These are phyloP conservation scores for Machimus atricapillus DNA, from an alignment of 2,888 invertebrate species.

Conservation along the genomic window DNA sequence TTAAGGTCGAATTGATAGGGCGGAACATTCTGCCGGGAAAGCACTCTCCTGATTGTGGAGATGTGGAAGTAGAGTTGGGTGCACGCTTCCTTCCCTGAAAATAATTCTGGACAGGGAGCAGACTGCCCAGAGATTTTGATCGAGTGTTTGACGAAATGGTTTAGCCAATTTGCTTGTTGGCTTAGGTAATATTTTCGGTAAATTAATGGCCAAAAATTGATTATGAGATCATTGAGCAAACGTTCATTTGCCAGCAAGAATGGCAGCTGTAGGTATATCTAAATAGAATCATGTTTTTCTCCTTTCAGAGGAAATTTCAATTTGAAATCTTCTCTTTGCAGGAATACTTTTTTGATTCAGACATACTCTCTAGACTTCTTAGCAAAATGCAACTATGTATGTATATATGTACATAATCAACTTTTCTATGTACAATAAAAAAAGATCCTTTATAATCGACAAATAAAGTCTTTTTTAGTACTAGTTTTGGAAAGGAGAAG, in stretches of 20 bases:
- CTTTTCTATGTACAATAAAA: too few relatives aligned
- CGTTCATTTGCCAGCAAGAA: neutral
- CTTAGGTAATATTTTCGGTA: neutral
- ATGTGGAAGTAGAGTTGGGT: neutral
- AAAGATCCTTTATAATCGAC: too few relatives aligned
- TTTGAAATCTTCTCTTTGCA: neutral
- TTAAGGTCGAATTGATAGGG: slow-evolving; percentile 16
- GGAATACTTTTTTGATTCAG: neutral
- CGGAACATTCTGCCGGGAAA: neutral
- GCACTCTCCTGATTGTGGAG: neutral
- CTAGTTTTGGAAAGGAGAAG: too few relatives aligned
- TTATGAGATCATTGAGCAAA: neutral
- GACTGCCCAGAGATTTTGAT: neutral
- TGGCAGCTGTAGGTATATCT: neutral
- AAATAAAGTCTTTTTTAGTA: too few relatives aligned
- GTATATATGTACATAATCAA: too few relatives aligned
- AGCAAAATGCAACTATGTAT: too few relatives aligned
- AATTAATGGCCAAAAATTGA: neutral
- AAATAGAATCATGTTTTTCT: neutral
- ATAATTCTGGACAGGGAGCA: neutral
- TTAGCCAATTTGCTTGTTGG: neutral
- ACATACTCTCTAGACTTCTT: too few relatives aligned
- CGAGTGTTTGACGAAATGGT: neutral
- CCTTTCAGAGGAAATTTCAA: neutral
- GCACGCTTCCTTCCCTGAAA: neutral